phyloP scores from a whole-genome alignment of 2,113 vertebrate genomes.

The Limnothrissa miodon region DNA sequence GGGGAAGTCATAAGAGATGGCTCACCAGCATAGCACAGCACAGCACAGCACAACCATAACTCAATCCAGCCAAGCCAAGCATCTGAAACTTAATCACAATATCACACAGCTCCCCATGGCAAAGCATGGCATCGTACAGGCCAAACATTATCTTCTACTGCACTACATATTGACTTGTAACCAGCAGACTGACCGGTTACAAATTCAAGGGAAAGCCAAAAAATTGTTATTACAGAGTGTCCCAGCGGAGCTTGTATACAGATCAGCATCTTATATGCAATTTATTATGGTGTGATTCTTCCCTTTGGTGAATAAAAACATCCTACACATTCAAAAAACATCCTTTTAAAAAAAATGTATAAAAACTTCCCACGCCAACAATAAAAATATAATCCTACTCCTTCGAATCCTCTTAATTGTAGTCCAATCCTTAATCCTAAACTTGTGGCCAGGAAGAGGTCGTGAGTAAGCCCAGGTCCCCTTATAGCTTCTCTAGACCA shows the following conservation, averaged over 20 bases:
- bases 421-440: neutral
- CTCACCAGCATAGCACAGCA: neutral
- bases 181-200: neutral
- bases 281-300: neutral
- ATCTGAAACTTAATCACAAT: neutral
- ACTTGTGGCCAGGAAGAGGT: conserved; percentile 6
- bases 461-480: neutral
- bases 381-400: neutral
- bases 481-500: neutral
- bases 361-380: neutral
- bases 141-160: neutral
- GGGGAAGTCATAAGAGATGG: neutral
- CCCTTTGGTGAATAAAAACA: neutral
- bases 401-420: neutral
- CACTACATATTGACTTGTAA: neutral
- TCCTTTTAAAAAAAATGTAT: neutral
- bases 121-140: neutral
- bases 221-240: neutral
- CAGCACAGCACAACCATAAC: too few species aligned
- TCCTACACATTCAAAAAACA: neutral
- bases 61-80: neutral
- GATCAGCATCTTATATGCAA: neutral
- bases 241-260: neutral
- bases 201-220: neutral
- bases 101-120: neutral